phyloP scores from a whole-genome alignment of 1,140 invertebrate species.

The Spodoptera frugiperda region DNA sequence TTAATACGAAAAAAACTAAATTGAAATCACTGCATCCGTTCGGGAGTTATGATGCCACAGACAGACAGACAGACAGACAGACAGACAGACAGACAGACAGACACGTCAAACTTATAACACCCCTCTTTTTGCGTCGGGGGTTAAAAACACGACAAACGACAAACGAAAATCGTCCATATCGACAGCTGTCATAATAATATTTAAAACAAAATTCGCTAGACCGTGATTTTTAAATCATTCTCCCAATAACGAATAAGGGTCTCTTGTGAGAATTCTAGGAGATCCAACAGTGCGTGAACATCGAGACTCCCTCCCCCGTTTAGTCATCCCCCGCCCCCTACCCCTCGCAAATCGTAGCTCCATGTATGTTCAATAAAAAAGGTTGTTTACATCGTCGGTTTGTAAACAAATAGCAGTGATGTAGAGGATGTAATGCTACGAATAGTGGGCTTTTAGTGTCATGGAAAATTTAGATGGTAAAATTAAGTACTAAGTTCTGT shows the following conservation, averaged over 20 bases:
- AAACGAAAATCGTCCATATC: not conserved
- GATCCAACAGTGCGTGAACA: slow-evolving; percentile 22
- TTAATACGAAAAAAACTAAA: too few species aligned
- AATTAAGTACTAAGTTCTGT: too few species aligned
- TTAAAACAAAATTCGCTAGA: slow-evolving; percentile 12
- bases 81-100: too few species aligned
- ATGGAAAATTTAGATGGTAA: not conserved
- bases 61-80: too few species aligned
- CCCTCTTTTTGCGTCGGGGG: too few species aligned
- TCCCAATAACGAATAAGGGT: slow-evolving; percentile 27
- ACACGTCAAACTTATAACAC: too few species aligned
- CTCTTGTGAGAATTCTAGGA: slow-evolving; percentile 27
- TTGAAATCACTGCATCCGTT: too few species aligned
- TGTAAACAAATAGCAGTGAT: slow-evolving; percentile 9
- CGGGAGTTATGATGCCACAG: too few species aligned
- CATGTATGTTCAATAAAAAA: slow-evolving; percentile 9
- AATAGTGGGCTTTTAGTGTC: not conserved
- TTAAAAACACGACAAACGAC: too few species aligned
- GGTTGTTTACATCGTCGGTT: slow-evolving; percentile 1
- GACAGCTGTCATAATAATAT: slow-evolving; percentile 2
- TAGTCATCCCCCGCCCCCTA: not conserved
- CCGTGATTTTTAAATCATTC: slow-evolving; percentile 28
- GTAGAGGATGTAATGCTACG: not conserved
- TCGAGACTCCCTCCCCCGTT: slow-evolving; percentile 5
- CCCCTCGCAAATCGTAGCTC: not conserved